Evolutionary conservation across 2,113 vertebrate genomes (phyloP).

Genomic region (Xenopus laevis): DNA sequence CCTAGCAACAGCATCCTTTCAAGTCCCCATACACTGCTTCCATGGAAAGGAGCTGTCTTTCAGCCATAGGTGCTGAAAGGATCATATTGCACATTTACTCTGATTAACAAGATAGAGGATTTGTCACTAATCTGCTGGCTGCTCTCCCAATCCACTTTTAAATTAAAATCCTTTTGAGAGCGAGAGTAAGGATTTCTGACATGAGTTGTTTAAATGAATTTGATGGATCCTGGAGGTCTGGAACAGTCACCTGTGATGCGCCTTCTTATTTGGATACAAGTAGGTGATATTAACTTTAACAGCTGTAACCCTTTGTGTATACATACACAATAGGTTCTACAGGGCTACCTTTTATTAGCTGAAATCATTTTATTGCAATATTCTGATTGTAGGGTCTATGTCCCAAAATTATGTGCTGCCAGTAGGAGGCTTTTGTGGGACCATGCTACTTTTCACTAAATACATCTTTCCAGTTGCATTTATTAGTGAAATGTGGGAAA

Average conservation of each 20-base stretch:
- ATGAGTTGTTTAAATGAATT: neutral
- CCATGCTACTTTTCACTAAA: too few species aligned
- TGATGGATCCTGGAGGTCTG: slow-evolving; percentile 39
- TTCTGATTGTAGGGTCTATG: too few species aligned
- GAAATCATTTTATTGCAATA: too few species aligned
- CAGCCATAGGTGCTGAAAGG: neutral
- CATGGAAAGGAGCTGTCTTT: slow-evolving; percentile 5
- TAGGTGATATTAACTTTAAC: neutral
- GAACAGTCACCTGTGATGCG: slow-evolving; percentile 48
- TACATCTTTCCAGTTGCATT: too few species aligned
- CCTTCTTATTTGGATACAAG: slow-evolving; percentile 40
- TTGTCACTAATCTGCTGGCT: neutral
- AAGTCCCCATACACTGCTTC: slow-evolving; percentile 53
- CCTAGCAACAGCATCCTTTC: slow-evolving; percentile 58
- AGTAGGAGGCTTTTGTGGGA: too few species aligned
- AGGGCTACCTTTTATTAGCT: too few species aligned
- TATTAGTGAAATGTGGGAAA: too few species aligned
- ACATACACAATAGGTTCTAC: too few species aligned
- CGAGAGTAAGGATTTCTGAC: neutral
- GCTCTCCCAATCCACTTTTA: neutral
- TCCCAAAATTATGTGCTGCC: too few species aligned
- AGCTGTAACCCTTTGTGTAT: too few species aligned
- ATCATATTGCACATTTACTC: slow-evolving; percentile 20
- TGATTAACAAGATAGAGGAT: slow-evolving; percentile 38
- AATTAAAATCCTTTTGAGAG: neutral